These are phyloP conservation scores for Scophthalmus maximus DNA, from an alignment of 2,113 vertebrate genomes.

Conservation along the genomic window DNA sequence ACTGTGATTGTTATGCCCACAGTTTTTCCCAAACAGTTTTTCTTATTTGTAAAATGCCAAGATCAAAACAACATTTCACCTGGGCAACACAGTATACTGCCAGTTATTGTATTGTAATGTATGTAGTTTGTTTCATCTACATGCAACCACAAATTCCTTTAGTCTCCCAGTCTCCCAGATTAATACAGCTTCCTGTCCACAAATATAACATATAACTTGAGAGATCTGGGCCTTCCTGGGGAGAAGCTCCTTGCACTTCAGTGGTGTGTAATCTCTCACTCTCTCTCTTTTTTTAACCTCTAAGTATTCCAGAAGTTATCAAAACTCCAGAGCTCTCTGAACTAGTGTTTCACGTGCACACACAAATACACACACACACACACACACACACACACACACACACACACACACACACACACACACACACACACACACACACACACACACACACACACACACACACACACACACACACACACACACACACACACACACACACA, in stretches of 20 bases:
- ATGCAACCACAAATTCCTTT: constrained; percentile 17
- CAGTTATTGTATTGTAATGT: too few relatives aligned
- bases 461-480: constrained; percentile 52
- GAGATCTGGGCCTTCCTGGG: constrained; percentile 40
- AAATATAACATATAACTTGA: constrained; percentile 23
- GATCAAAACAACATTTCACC: not conserved
- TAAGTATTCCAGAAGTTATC: constrained; percentile 75
- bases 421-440: constrained; percentile 54
- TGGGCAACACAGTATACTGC: too few relatives aligned
- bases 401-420: constrained; percentile 53
- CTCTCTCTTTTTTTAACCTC: constrained; percentile 59
- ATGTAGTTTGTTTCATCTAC: not conserved
- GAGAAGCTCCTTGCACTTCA: constrained; percentile 33
- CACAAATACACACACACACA: constrained; percentile 46
- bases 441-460: constrained; percentile 51
- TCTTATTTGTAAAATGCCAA: not conserved
- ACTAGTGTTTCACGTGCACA: constrained; percentile 64
- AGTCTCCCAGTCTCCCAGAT: constrained; percentile 14
- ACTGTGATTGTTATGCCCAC: not conserved
- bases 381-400: constrained; percentile 49
- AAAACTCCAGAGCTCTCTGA: constrained; percentile 71
- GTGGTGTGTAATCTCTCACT: constrained; percentile 45
- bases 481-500: too few relatives aligned
- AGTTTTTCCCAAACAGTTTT: too few relatives aligned
- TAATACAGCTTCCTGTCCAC: constrained; percentile 22